Conservation (phyloP, 2,113 vertebrate genomes). For the Triplophysa dalaica region DNA sequence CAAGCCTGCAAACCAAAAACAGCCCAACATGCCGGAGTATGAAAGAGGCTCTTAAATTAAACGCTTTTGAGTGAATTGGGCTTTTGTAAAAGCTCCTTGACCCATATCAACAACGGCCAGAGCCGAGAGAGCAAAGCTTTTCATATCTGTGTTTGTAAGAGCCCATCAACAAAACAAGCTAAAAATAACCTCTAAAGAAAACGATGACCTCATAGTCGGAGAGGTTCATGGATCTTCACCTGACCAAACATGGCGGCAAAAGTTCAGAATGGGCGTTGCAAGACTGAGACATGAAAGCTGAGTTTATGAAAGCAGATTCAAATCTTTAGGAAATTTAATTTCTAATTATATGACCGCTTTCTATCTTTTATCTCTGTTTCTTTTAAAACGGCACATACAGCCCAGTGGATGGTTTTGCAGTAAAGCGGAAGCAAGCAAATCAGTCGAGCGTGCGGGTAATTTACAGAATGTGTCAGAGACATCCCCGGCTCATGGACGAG, state of each 20-base stretch:
- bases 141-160: neutral
- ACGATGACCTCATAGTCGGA: neutral
- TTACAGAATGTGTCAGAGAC: neutral
- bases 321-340: neutral
- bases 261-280: too few relatives aligned
- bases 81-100: constrained; percentile 56
- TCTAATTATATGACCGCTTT: neutral
- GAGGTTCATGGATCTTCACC: neutral
- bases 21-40: neutral
- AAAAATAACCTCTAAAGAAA: constrained; percentile 36
- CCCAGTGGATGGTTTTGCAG: neutral
- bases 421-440: constrained; percentile 5
- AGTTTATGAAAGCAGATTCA: too few relatives aligned
- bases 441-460: constrained; percentile 11
- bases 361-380: neutral
- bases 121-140: constrained; percentile 46
- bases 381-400: neutral
- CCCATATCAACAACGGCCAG: constrained; percentile 39
- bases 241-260: neutral
- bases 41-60: constrained; percentile 25
- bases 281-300: too few relatives aligned
- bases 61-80: constrained; percentile 30
- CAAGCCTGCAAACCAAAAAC: neutral
- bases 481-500: neutral
- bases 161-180: constrained; percentile 24